Evolutionary conservation across 2,888 invertebrate genomes (phyloP).

Genomic region (Calameuta pallipes): DNA sequence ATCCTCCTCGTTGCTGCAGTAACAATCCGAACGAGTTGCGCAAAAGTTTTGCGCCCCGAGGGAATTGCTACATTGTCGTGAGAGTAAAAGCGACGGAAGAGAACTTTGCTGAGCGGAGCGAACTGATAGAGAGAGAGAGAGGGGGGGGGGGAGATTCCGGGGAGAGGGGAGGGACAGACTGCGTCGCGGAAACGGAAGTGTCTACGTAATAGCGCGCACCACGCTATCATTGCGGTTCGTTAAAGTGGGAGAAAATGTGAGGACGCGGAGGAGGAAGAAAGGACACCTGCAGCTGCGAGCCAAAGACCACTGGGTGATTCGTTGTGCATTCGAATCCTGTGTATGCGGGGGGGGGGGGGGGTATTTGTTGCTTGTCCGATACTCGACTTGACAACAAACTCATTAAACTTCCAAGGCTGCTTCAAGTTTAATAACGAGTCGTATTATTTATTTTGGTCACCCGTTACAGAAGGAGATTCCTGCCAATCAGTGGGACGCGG

Average conservation of each 20-base stretch:
- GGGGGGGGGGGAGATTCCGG: neutral
- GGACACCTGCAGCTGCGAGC: too few relatives aligned
- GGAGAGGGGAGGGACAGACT: neutral
- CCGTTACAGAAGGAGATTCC: neutral
- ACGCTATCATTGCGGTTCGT: neutral
- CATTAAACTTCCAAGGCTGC: too few relatives aligned
- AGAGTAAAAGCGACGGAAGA: neutral
- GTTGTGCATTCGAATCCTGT: too few relatives aligned
- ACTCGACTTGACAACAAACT: too few relatives aligned
- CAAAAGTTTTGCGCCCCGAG: neutral
- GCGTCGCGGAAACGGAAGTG: neutral
- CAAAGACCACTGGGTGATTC: neutral
- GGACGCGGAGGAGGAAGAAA: neutral
- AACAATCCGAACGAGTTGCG: neutral
- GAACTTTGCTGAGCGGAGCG: neutral
- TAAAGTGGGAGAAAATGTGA: neutral
- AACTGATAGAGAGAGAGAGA: neutral
- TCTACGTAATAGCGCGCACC: neutral
- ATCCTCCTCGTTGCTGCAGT: neutral
- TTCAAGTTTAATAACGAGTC: too few relatives aligned
- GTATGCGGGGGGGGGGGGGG: too few relatives aligned
- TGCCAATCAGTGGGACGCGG: neutral
- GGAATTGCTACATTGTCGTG: neutral
- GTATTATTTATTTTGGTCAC: neutral
- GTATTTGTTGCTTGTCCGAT: too few relatives aligned